phyloP scores from a whole-genome alignment of 2,113 vertebrate species.

The Sciurus niger region DNA sequence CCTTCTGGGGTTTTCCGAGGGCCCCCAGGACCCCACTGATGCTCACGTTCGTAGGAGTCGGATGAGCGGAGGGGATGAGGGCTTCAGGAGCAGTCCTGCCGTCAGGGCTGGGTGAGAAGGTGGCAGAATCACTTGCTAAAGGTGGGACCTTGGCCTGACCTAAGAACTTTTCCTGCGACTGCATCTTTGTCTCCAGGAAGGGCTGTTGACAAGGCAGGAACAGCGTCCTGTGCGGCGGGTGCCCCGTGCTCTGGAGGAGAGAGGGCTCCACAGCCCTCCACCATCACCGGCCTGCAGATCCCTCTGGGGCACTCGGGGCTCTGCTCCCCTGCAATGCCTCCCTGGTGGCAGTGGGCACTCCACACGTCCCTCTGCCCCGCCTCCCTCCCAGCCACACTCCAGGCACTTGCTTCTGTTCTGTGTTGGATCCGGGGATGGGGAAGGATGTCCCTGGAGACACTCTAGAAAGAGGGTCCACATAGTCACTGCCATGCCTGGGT shows the following conservation, averaged over 20 bases:
- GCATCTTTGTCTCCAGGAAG: background rate
- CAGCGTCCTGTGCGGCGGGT: fast-evolving
- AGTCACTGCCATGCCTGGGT: too few relatives aligned
- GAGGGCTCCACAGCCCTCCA: too few relatives aligned
- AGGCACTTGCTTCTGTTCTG: background rate
- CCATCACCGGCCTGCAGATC: fast-evolving
- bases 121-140: background rate
- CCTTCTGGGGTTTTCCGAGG: background rate
- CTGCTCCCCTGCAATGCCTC: fast-evolving
- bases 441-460: too few relatives aligned
- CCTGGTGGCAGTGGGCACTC: fast-evolving
- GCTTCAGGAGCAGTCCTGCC: background rate
- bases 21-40: background rate
- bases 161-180: background rate
- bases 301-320: background rate
- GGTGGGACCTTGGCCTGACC: background rate
- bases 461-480: background rate
- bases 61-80: too few relatives aligned
- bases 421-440: fast-evolving
- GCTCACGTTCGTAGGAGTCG: fast-evolving
- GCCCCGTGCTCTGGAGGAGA: fast-evolving
- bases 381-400: background rate
- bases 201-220: background rate
- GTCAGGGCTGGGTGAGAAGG: fast-evolving
- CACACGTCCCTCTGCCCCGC: too few relatives aligned